Evolutionary conservation across 2,113 vertebrate species (phyloP).

Genomic region (Garra rufa): DNA sequence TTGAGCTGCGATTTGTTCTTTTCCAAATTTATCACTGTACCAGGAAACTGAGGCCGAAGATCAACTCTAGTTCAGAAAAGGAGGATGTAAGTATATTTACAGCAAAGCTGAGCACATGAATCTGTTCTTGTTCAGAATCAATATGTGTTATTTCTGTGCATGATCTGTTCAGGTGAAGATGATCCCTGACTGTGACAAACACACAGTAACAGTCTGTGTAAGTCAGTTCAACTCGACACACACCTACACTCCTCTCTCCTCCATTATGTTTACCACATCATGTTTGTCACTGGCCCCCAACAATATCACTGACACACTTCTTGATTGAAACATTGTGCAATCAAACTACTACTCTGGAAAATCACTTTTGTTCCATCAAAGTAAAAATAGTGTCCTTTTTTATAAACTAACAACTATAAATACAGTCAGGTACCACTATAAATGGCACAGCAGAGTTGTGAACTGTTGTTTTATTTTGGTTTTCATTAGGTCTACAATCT

Average conservation of each 20-base stretch:
- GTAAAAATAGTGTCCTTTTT: neutral
- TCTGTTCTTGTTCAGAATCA: neutral
- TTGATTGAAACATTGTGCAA: neutral
- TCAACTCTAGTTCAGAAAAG: neutral
- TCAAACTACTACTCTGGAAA: neutral
- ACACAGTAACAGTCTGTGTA: neutral
- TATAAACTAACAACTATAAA: neutral
- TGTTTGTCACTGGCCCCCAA: neutral
- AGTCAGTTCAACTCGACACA: neutral
- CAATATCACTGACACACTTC: neutral
- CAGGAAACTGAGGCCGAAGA: neutral
- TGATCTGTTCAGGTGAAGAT: neutral
- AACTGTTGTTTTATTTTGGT: neutral
- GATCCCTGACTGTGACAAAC: neutral
- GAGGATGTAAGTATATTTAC: neutral
- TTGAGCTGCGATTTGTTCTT: neutral
- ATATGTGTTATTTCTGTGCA: neutral
- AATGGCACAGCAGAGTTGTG: neutral
- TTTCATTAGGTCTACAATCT: neutral
- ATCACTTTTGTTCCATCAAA: neutral
- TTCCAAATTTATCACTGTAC: neutral
- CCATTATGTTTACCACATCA: too few species aligned
- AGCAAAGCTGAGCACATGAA: too few species aligned
- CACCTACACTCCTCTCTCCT: too few species aligned
- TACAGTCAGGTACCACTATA: too few species aligned